Evolutionary conservation across 1,140 invertebrate genomes (phyloP).

Genomic region (Temnothorax nylanderi): DNA sequence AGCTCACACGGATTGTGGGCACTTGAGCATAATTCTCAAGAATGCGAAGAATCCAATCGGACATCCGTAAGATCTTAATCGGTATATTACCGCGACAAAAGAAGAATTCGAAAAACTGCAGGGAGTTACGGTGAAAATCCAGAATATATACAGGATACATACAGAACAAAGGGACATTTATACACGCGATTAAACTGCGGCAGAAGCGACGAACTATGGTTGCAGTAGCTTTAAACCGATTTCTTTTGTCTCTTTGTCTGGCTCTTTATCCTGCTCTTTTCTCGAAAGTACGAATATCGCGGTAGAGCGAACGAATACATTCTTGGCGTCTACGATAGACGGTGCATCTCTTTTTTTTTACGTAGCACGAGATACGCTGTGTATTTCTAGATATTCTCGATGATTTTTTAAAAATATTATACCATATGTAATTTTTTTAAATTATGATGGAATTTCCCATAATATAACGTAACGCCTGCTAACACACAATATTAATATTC

Average conservation of each 20-base stretch:
- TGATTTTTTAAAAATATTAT: neutral
- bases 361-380: neutral
- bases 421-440: neutral
- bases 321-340: neutral
- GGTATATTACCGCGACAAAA: neutral
- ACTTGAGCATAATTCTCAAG: neutral
- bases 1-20: neutral
- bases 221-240: constrained; percentile 28
- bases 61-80: neutral
- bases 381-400: neutral
- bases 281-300: constrained; percentile 28
- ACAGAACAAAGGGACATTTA: neutral
- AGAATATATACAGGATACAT: neutral
- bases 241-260: constrained; percentile 42
- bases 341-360: neutral
- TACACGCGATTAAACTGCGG: neutral
- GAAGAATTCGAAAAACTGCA: neutral
- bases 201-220: constrained; percentile 11
- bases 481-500: neutral
- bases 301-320: constrained; percentile 4
- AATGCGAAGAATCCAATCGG: neutral
- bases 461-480: neutral
- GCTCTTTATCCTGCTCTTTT: constrained; percentile 38
- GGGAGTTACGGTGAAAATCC: constrained; percentile 2
- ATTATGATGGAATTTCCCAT: neutral